Percentiles rank a stretch among this genome's conserved stretches.
Evolutionary conservation across 2,888 invertebrate genomes (phyloP).

Genomic region (Neelides folsomi): DNA sequence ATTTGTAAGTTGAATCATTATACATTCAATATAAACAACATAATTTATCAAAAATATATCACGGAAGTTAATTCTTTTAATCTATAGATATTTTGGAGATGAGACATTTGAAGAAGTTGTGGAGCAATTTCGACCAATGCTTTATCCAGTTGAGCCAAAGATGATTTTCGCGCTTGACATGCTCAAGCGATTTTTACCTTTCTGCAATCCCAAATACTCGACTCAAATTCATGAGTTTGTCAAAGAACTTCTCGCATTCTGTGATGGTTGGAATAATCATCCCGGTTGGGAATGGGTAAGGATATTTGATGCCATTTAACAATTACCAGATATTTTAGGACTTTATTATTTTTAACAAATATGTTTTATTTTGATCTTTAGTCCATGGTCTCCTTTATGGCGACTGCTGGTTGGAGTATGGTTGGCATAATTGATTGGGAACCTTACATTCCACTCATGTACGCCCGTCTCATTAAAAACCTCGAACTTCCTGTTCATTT

Average conservation of each 20-base stretch:
- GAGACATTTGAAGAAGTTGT: conserved; percentile 72
- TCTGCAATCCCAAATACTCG: conserved; percentile 44
- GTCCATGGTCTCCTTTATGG: conserved; percentile 60
- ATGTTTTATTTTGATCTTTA: conserved; percentile 37
- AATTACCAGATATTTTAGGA: too few species aligned
- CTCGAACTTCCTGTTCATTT: conserved; percentile 67
- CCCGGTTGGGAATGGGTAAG: conserved; percentile 53
- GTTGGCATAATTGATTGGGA: conserved; percentile 80
- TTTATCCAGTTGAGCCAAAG: conserved; percentile 57
- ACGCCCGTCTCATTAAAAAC: conserved; percentile 55
- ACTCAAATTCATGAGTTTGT: conserved; percentile 54
- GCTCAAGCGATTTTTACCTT: conserved; percentile 63
- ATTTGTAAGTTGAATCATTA: conserved; percentile 16
- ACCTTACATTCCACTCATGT: conserved; percentile 64
- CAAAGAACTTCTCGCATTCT: conserved; percentile 59
- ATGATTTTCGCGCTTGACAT: conserved; percentile 44
- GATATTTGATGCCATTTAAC: conserved; percentile 7
- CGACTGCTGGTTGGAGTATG: conserved; percentile 56
- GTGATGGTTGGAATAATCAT: conserved; percentile 62
- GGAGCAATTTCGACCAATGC: conserved; percentile 61
- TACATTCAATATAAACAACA: too few species aligned
- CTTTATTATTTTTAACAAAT: conserved; percentile 14
- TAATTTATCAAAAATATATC: too few species aligned
- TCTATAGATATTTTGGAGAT: conserved; percentile 53
- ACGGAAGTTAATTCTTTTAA: not conserved